These are phyloP conservation scores for Magallana nippona DNA, from an alignment of 2,888 invertebrate species.

Conservation along the genomic window DNA sequence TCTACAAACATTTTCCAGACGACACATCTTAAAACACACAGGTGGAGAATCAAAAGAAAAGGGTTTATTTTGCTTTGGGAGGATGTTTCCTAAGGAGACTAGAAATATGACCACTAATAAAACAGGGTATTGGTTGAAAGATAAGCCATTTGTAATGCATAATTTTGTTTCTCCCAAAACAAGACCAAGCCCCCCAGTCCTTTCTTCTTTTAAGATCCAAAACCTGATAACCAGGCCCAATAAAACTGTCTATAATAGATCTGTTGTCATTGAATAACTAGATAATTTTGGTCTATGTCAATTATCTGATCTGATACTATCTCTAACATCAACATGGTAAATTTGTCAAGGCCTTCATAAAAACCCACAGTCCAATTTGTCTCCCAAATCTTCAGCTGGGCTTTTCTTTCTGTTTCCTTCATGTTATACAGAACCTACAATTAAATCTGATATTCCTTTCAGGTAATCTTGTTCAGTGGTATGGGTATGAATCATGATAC, in stretches of 20 bases:
- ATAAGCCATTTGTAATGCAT: constrained; percentile 22
- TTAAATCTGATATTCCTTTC: constrained; percentile 27
- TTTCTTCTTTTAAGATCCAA: constrained; percentile 14
- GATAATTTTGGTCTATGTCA: constrained; percentile 11
- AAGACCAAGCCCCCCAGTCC: constrained; percentile 8
- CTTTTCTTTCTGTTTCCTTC: background rate
- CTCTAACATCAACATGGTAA: constrained; percentile 17
- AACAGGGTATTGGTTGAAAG: background rate
- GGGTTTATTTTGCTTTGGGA: background rate
- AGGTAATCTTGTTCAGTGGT: background rate
- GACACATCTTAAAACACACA: no score
- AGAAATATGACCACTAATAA: background rate
- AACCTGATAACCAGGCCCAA: constrained; percentile 22
- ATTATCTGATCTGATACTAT: constrained; percentile 31
- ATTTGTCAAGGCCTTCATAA: constrained; percentile 25
- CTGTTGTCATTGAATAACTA: constrained; percentile 25
- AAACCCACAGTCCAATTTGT: constrained; percentile 19
- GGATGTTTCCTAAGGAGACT: background rate
- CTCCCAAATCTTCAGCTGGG: background rate
- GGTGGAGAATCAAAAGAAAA: background rate
- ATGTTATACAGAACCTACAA: background rate
- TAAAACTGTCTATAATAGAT: background rate
- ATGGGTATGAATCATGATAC: background rate
- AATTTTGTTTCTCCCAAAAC: background rate
- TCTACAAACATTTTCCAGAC: no score